Evolutionary conservation across 2,113 vertebrate species (phyloP), one percentile per base, ranked within the genome.

Genomic region (Solenodon paradoxus): DNA sequence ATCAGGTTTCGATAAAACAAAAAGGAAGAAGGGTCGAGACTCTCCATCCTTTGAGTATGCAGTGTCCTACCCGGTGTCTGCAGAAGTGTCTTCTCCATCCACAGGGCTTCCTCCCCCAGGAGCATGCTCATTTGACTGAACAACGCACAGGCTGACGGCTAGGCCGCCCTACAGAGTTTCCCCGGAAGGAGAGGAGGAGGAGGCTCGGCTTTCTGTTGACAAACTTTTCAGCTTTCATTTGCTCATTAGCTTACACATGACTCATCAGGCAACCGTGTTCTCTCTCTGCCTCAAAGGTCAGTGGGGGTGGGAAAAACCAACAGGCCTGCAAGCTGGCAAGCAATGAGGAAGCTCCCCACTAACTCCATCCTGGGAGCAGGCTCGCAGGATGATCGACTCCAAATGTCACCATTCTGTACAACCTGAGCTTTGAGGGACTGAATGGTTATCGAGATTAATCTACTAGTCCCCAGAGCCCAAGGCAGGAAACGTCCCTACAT

Each of bases 261-360:
- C 72, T 97, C 97, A 97, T 94, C 88, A 0, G 40, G 57, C n/a
- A 28, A 45, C 55, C 7, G 1, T 75, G 88, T 59, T 92, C 91
- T 51, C 40, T 74, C 75, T 69, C 88, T 71, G 95, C 66, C 81
- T 92, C 85, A 97, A 97, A 97, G 97, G 97, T 97, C 96, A 97
- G 88, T 59, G 94, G 85, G 90, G 94, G 95, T 24, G 61, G 95
- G 92, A 95, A 95, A 96, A 95, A 90, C 32, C 94, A 97, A 96
- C 95, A 96, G 71, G 57, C 71, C 68, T 57, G 84, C 66, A 90
- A 49, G 90, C 95, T 93, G 96, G 93, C 95, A 59, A 85, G 63
- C 26, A 95, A 84, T 30, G 38, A 96, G 80, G 64, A 90, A 81
- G 28, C 84, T 88, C 42, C 35, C 45, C 38, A n/a, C n/a, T n/a